These are phyloP conservation scores for Gymnothorax reevesii DNA, from an alignment of 2,797 vertebrate species.

Conservation along the genomic window DNA sequence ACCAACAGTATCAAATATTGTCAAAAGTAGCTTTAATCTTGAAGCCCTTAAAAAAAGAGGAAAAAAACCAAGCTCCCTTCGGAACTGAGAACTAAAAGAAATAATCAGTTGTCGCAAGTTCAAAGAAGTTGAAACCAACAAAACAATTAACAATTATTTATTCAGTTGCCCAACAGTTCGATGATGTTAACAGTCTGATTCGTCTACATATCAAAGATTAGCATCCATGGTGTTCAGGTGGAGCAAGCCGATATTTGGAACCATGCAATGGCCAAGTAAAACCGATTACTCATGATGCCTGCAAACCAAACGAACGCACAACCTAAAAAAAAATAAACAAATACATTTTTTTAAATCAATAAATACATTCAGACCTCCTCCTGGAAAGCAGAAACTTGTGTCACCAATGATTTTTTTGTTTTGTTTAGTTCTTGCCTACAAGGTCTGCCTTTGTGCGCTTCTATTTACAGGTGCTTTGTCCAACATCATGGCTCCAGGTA, in stretches of 20 bases:
- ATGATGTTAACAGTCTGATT: neutral
- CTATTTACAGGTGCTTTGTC: neutral
- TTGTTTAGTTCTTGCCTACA: neutral
- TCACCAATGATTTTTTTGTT: neutral
- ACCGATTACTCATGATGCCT: neutral
- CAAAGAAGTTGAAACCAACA: neutral
- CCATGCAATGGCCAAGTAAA: neutral
- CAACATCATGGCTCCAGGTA: neutral
- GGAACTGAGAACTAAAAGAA: neutral
- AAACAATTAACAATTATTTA: neutral
- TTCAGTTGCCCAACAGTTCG: neutral
- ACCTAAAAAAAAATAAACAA: no score
- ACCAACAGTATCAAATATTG: neutral
- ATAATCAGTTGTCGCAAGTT: neutral
- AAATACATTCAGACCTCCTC: neutral
- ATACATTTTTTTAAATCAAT: neutral
- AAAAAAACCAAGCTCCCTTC: neutral
- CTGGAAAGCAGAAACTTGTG: neutral
- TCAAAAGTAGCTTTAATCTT: no score
- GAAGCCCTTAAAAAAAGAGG: neutral
- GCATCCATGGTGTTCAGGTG: neutral
- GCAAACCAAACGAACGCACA: no score
- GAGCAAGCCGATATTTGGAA: neutral
- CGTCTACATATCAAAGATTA: neutral
- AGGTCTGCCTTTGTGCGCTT: neutral